Conservation (phyloP, 2,888 invertebrate species). For the Caenorhabditis angaria region DNA sequence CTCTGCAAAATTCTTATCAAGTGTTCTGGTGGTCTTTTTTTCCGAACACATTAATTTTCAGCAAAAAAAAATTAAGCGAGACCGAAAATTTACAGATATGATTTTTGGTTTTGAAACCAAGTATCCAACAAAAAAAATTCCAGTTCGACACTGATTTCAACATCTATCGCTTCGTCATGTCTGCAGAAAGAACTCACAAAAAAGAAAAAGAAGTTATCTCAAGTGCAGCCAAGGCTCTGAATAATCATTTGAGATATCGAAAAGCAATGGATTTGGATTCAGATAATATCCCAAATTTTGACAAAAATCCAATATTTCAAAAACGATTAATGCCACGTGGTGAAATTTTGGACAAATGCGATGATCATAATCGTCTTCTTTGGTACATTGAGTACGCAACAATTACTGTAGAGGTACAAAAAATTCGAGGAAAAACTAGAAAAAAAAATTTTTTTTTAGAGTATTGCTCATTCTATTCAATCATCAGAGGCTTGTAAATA, state of each 20-base stretch:
- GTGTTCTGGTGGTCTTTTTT: too few species aligned
- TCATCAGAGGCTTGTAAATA: conserved; percentile 67
- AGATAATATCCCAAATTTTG: conserved; percentile 59
- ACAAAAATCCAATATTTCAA: conserved; percentile 68
- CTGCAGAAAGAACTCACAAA: conserved; percentile 59
- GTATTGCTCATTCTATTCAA: conserved; percentile 65
- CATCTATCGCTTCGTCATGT: conserved; percentile 70
- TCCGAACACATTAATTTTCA: too few species aligned
- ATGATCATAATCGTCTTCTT: conserved; percentile 65
- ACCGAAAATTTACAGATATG: too few species aligned
- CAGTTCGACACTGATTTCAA: conserved; percentile 72
- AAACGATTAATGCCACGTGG: conserved; percentile 67
- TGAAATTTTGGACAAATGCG: conserved; percentile 50
- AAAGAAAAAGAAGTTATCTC: conserved; percentile 67
- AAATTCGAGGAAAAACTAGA: conserved; percentile 30
- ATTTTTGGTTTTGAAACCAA: not conserved
- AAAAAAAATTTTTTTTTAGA: conserved; percentile 44
- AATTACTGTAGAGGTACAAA: conserved; percentile 61
- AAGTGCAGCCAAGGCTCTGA: conserved; percentile 62
- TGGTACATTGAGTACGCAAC: conserved; percentile 72
- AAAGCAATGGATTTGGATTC: conserved; percentile 68
- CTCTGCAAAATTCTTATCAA: too few species aligned
- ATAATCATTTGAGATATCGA: conserved; percentile 68
- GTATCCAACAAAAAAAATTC: conserved; percentile 14
- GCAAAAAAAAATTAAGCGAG: too few species aligned